phyloP scores from a whole-genome alignment of 1,140 invertebrate species.

The Chelonus insularis region DNA sequence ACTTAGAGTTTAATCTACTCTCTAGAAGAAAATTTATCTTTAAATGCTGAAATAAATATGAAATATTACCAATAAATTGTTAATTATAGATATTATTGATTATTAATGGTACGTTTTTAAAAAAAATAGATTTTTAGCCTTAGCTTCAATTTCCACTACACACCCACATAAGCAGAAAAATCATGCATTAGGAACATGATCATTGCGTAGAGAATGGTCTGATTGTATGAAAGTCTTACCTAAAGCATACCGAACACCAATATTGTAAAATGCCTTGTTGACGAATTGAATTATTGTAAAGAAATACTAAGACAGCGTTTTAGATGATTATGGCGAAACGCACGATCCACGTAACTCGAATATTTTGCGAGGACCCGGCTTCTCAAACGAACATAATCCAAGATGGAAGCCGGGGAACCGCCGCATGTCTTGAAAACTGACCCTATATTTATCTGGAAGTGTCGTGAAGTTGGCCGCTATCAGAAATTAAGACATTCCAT shows the following conservation, averaged over 20 bases:
- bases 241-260: constrained; percentile 55
- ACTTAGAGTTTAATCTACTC: background rate
- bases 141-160: too few species aligned
- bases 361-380: constrained; percentile 57
- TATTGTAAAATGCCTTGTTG: constrained; percentile 36
- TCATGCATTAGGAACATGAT: constrained; percentile 10
- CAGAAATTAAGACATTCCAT: background rate
- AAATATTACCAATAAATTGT: too few species aligned
- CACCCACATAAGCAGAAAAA: constrained; percentile 12
- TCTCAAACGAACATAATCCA: constrained; percentile 55
- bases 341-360: constrained; percentile 49
- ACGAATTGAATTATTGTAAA: constrained; percentile 31
- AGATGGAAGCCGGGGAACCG: constrained; percentile 59
- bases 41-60: too few species aligned
- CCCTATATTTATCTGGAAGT: constrained; percentile 15
- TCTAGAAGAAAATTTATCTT: too few species aligned
- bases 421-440: constrained; percentile 36
- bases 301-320: constrained; percentile 28
- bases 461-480: constrained; percentile 3
- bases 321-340: constrained; percentile 36
- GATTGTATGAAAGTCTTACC: constrained; percentile 43
- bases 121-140: too few species aligned
- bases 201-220: background rate
- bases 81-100: too few species aligned
- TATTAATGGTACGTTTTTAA: too few species aligned